Base-by-base conservation (phyloP, 2,113 vertebrate species). In the Oncorhynchus masou region DNA sequence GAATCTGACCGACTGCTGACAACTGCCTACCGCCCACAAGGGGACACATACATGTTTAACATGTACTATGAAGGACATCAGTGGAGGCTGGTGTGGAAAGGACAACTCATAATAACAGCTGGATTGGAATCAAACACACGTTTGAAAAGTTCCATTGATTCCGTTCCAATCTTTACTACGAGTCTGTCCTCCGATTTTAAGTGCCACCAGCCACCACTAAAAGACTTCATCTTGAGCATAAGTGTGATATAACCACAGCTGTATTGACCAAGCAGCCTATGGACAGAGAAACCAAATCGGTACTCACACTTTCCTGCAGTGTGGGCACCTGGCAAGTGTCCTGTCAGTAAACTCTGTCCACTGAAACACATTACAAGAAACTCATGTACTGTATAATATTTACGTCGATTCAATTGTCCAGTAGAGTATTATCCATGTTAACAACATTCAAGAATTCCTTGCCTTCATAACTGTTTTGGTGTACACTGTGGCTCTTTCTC, bases 221-320 rank as follows among this genome's bases (percentile, higher is more conserved):
- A 39, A 8, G 39, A 39, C 39, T 54, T 19, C 16, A 19, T 54
- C 39, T 11, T 54, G 51, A 54, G 51, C 51, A 19, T 54, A 54
- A 45, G 11, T 45, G 2, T 19, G 16, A 16, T 54, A 54, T 54
- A 5, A 19, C 4, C 1, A 54, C 51, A 19, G 20, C 27, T 12
- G 31, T 24, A 79, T 80, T 45, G 39, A 45, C 39, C 9, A 1
- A 45, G 39, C 9, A 45, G 39, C 39, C 39, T 45, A 45, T 45
- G 39, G 39, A 45, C 39, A 11, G 9, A 45, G 39, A 45, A 45
- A 11, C 2, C 68, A 22, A 22, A n/a, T 48, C 3, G 64, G 7
- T 81, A 95, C 96, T 96, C 86, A 97, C 96, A 97, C 96, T 95
- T 96, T 96, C 83, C 95, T 95, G 93, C 96, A 97, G 91, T 97